Evolutionary conservation across 2,113 vertebrate genomes (phyloP).

Genomic region (Tyto alba): DNA sequence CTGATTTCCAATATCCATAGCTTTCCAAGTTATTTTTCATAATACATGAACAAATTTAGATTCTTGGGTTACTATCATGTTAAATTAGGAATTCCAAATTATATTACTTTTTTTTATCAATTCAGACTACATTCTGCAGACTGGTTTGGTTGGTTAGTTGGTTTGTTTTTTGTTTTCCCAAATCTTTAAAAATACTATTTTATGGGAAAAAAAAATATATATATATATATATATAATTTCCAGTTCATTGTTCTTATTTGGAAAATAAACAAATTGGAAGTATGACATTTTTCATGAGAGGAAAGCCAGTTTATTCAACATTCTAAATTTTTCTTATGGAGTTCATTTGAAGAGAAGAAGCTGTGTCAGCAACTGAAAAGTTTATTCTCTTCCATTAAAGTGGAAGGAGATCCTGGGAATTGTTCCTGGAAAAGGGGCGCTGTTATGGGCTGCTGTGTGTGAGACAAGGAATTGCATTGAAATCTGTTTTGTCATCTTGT

Average conservation of each 20-base stretch:
- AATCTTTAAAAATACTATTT: not conserved
- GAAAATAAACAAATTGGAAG: not conserved
- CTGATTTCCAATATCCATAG: not conserved
- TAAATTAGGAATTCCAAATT: not conserved
- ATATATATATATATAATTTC: too few relatives aligned
- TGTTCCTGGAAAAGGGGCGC: not conserved
- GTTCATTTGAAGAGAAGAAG: not conserved
- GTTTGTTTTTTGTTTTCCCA: not conserved
- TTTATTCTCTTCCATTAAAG: not conserved
- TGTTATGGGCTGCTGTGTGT: not conserved
- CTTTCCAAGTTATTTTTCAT: not conserved
- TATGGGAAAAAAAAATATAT: not conserved
- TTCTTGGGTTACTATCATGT: not conserved
- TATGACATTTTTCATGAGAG: not conserved
- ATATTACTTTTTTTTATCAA: not conserved
- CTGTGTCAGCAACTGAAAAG: not conserved
- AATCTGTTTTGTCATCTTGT: not conserved
- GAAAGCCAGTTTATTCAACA: not conserved
- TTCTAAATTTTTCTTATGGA: not conserved
- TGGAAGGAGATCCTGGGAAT: not conserved
- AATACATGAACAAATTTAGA: not conserved
- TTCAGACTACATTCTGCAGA: not conserved
- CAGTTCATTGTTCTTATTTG: not conserved
- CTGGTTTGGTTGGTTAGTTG: not conserved
- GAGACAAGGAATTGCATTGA: not conserved